phyloP scores from a whole-genome alignment of 2,888 invertebrate species.

The Alitta virens region DNA sequence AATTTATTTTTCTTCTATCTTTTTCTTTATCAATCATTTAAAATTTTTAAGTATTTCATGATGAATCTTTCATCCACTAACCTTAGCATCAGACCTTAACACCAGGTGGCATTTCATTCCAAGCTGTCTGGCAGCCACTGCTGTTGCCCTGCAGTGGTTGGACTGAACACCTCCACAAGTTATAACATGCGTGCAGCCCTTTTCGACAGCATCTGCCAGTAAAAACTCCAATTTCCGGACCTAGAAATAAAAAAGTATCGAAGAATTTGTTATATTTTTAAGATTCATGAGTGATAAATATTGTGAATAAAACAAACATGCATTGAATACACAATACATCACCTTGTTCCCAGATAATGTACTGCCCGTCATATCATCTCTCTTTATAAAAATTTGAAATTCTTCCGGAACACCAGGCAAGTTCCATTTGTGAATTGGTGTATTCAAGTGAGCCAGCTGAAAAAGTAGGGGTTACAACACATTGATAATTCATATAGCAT shows the following conservation, averaged over 20 bases:
- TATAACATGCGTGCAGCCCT: conserved; percentile 43
- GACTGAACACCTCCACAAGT: conserved; percentile 49
- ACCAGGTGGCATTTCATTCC: conserved; percentile 42
- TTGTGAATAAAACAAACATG: no score
- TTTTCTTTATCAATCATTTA: no score
- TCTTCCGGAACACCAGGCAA: conserved; percentile 35
- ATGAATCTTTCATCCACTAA: conserved; percentile 22
- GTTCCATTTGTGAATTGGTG: conserved; percentile 44
- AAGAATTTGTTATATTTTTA: not conserved
- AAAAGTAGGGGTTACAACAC: no score
- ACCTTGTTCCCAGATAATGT: conserved; percentile 49
- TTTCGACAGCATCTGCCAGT: conserved; percentile 44
- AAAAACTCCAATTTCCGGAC: conserved; percentile 51
- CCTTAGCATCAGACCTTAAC: conserved; percentile 34
- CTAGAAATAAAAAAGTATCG: conserved; percentile 26
- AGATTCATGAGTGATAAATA: not conserved
- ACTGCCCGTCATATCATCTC: conserved; percentile 48
- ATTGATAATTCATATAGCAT: no score
- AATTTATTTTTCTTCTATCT: no score
- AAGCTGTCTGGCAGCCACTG: conserved; percentile 38
- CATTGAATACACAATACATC: not conserved
- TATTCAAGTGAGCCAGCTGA: conserved; percentile 36
- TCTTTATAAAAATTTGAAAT: conserved; percentile 38
- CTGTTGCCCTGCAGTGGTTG: conserved; percentile 48
- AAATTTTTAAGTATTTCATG: no score